These are phyloP conservation scores for Pangasianodon gigas DNA, from an alignment of 2,113 vertebrate species.

Conservation along the genomic window DNA sequence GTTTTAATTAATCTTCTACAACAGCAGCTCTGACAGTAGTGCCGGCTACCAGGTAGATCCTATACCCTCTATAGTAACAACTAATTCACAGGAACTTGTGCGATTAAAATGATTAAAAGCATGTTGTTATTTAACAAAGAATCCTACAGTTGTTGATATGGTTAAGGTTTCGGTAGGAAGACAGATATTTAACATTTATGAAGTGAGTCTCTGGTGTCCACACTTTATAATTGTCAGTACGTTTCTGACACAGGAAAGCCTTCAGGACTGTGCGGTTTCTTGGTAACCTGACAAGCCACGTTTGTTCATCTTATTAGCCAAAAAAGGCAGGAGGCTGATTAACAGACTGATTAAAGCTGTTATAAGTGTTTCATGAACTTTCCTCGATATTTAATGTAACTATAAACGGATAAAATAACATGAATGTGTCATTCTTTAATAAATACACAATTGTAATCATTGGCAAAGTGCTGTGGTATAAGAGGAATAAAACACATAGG, in stretches of 20 bases:
- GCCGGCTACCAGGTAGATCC: neutral
- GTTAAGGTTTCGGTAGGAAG: neutral
- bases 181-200: neutral
- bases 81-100: neutral
- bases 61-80: neutral
- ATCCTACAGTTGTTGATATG: neutral
- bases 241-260: neutral
- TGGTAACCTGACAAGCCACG: neutral
- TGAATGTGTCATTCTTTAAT: neutral
- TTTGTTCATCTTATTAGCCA: neutral
- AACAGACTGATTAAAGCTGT: neutral
- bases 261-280: neutral
- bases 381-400: neutral
- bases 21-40: neutral
- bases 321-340: neutral
- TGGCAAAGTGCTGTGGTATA: constrained; percentile 26
- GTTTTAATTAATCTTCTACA: neutral
- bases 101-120: neutral
- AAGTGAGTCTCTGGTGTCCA: neutral
- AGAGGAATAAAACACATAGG: constrained; percentile 16
- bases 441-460: neutral
- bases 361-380: neutral
- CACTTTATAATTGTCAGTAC: neutral
- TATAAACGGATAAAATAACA: neutral
- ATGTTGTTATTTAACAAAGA: neutral